Base-by-base conservation (phyloP, 2,113 vertebrate species). In the Caracal caracal region DNA sequence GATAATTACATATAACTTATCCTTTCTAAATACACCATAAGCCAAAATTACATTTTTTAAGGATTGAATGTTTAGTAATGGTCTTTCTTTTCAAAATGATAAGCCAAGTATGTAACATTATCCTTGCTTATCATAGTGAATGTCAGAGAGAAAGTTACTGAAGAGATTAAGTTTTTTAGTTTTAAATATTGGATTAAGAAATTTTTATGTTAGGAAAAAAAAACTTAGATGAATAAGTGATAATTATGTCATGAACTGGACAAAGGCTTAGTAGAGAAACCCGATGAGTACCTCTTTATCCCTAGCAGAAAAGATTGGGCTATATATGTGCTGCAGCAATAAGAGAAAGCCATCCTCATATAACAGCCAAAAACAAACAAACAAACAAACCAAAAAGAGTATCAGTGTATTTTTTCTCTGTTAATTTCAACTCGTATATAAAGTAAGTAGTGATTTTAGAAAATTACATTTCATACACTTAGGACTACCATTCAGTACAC, bases 81-180 rank as follows among this genome's bases (percentile, higher is more conserved):
- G 3, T 22, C 49, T 73, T 95, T 96, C 10, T 65, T 94, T 94
- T 51, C 1, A 84, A 95, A 84, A 49, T 88, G 19, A 63, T 37
- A 95, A 93, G 9, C 10, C 59, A 90, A 80, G 3, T 28, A 88
- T 40, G 53, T 56, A 82, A 47, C 51, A 8, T 6, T 88, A 89
- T 65, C 68, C n/a, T 79, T 87, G 3, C 22, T 93, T 82, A 81
- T 93, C 59, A 10, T 22, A 61, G 17, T 76, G 2, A 86, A 73
- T 51, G 4, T 47, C 35, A 79, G 5, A 91, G 37, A 92, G 5
- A 43, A 47, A 19, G 24, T 71, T 93, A 87, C n/a, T 92, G 19
- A 93, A 88, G n/a, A 73, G 78, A 89, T 82, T 63, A 37, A 92
- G 68, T 22, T 94, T 19, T 79, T 93, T 61, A 61, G 20, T 82